A percentile compares a stretch with the other conserved stretches of the same genome.
Conservation (phyloP, 1,140 invertebrate genomes). For the Bombus balteatus region DNA sequence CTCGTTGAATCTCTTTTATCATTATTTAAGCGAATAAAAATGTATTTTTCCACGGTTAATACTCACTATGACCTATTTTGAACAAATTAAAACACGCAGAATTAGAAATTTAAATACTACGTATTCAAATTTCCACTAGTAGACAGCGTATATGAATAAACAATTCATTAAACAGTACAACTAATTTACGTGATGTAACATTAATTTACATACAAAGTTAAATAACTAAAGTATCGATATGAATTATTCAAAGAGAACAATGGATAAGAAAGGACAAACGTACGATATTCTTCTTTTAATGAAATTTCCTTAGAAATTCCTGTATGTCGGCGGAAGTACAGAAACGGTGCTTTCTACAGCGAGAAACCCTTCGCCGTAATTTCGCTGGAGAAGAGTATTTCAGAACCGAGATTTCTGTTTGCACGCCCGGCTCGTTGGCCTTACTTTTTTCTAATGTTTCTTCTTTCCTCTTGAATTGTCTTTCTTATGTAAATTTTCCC, state of each 20-base stretch:
- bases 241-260: not conserved
- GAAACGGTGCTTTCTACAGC: not conserved
- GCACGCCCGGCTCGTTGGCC: not conserved
- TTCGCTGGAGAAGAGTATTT: not conserved
- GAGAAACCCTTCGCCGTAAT: slow-evolving; percentile 15
- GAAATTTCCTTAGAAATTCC: slow-evolving; percentile 17
- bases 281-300: not conserved
- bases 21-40: not conserved
- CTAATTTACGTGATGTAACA: not conserved
- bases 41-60: not conserved
- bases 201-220: not conserved
- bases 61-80: not conserved
- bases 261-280: not conserved
- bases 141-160: not conserved
- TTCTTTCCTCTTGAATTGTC: not conserved
- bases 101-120: not conserved
- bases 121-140: not conserved
- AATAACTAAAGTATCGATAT: not conserved
- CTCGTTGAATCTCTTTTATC: not conserved
- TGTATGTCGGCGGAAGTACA: not conserved
- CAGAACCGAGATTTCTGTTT: slow-evolving; percentile 17
- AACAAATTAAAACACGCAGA: not conserved
- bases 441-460: slow-evolving; percentile 1
- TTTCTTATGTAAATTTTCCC: not conserved
- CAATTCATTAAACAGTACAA: not conserved